Evolutionary conservation across 1,140 invertebrate genomes (phyloP).

Genomic region (Metopolophium dirhodum): DNA sequence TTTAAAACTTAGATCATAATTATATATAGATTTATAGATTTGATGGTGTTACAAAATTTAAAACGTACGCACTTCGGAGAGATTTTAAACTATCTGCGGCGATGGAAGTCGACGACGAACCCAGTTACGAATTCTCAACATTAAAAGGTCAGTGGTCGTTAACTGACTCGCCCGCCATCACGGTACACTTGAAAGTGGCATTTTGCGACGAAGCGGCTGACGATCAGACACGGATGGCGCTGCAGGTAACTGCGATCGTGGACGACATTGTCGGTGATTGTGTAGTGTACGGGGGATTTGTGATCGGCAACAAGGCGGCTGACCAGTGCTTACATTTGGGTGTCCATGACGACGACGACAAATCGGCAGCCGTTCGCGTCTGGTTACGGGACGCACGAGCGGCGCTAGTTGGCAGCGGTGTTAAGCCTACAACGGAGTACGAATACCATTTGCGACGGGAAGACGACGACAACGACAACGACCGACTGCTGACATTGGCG

Average conservation of each 20-base stretch:
- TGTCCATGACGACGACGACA: background rate
- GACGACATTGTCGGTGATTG: background rate
- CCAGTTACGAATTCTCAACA: background rate
- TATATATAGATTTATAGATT: too few species aligned
- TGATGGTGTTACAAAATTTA: background rate
- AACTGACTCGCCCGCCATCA: background rate
- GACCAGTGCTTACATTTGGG: background rate
- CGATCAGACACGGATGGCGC: background rate
- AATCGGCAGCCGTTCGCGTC: background rate
- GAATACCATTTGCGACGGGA: background rate
- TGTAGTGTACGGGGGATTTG: background rate
- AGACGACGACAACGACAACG: background rate
- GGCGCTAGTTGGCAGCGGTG: background rate
- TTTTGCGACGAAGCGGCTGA: background rate
- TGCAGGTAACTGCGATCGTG: background rate
- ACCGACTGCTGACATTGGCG: background rate
- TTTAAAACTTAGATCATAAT: too few species aligned
- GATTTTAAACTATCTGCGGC: background rate
- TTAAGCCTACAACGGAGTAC: background rate
- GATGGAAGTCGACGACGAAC: background rate
- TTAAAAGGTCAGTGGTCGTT: background rate
- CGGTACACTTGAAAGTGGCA: background rate
- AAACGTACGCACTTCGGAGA: too few species aligned
- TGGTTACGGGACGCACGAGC: background rate
- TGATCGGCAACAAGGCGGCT: background rate